Evolutionary conservation across 2,888 invertebrate species (phyloP), one percentile per base, ranked within the genome.

Genomic region (Trachelus iudaicus): DNA sequence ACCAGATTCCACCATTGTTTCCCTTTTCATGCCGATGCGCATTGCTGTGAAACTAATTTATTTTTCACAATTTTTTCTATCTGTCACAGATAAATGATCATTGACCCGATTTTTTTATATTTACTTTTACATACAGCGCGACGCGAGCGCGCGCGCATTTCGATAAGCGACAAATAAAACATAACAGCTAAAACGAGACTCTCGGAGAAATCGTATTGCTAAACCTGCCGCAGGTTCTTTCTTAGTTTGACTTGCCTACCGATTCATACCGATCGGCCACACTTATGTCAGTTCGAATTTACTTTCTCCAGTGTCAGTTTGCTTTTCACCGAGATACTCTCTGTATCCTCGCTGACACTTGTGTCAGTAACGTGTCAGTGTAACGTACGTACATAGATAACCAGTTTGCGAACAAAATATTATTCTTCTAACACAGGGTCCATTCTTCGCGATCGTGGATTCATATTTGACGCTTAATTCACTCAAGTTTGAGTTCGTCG

Each of bases 101-200:
- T 23, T 23, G 56, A 23, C 23, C 56, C 56, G 23, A 56, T 56
- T 23, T 23, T 23, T 56, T 56, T 56, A 23, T 56, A 56, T 56
- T 23, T 56, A 23, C 23, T 56, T 56, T 23, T 40, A 6, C 9
- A 2, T 9, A 6, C 56, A 9, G 9, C 2, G 9, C 23, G 9
- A 9, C 23, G 23, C 9, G 0, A 9, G 9, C 56, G 56, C 56
- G 23, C 56, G 56, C 40, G 40, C 56, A 56, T 6, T 23, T 56
- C 9, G 56, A 56, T 23, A 56, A 56, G 56, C 56, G 2, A 23
- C 56, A 56, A 56, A 91, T 84, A 87, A 87, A 84, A 31, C 30
- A 13, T 69, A 76, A 73, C 15, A 75, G 9, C 31, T 33, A 13
- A 33, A 75, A 76, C 31, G 31, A 13, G 30, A 56, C 56, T 56